These are phyloP conservation scores for Oncopodura yosiiana DNA, from an alignment of 1,140 invertebrate species.

Conservation along the genomic window DNA sequence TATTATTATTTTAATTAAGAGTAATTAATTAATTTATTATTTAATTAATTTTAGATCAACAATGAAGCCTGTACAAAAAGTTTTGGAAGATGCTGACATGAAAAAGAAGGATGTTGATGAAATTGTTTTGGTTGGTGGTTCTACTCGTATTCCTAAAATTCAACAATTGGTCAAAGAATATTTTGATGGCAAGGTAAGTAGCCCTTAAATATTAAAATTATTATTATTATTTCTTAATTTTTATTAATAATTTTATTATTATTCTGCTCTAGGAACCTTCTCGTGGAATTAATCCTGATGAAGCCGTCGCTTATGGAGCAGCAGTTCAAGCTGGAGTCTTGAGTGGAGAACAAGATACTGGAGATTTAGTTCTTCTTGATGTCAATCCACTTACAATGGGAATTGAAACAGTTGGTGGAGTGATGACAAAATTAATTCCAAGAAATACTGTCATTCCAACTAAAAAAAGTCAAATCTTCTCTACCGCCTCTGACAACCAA, in stretches of 20 bases:
- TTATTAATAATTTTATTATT: too few relatives aligned
- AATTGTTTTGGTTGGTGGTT: constrained; percentile 97
- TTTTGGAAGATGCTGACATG: constrained; percentile 96
- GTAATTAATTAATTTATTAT: constrained; percentile 71
- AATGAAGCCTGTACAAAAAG: constrained; percentile 96
- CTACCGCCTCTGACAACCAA: constrained; percentile 96
- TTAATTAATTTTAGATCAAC: too few relatives aligned
- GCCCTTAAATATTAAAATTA: constrained; percentile 63
- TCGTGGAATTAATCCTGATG: constrained; percentile 97
- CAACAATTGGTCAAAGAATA: constrained; percentile 98
- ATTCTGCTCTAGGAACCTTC: too few relatives aligned
- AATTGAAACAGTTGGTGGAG: constrained; percentile 98
- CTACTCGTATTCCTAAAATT: constrained; percentile 97
- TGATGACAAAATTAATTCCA: constrained; percentile 98
- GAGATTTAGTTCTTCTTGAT: constrained; percentile 91
- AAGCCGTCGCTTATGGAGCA: constrained; percentile 95
- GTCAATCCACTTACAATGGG: constrained; percentile 97
- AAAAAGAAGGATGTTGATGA: constrained; percentile 98
- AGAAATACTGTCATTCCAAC: constrained; percentile 98
- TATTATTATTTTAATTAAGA: too few relatives aligned
- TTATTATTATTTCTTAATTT: not conserved
- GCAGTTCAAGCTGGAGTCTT: constrained; percentile 72
- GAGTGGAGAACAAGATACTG: constrained; percentile 82
- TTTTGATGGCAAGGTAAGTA: constrained; percentile 96
- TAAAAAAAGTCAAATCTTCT: constrained; percentile 99